A percentile compares a stretch with the other conserved stretches of the same genome.
phyloP scores from a whole-genome alignment of 2,888 invertebrate genomes.

The Aspidiotus rigidus region DNA sequence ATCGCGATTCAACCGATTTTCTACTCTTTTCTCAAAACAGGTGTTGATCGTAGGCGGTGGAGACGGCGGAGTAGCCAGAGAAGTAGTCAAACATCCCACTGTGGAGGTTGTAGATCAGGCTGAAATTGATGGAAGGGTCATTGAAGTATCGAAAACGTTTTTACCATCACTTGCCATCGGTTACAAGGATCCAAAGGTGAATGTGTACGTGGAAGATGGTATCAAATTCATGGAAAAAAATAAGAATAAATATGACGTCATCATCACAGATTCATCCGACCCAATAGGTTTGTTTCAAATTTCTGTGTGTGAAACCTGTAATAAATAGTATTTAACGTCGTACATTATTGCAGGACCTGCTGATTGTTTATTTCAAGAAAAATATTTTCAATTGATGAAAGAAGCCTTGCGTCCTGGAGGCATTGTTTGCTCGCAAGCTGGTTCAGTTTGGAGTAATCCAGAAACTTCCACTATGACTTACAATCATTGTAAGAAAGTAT shows the following conservation, averaged over 20 bases:
- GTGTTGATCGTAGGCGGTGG: slow-evolving; percentile 94
- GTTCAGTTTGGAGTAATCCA: slow-evolving; percentile 70
- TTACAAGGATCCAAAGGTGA: slow-evolving; percentile 72
- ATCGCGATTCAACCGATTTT: background rate
- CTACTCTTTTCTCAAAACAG: slow-evolving; percentile 41
- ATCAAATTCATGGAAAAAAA: slow-evolving; percentile 87
- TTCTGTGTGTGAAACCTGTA: background rate
- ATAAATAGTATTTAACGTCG: background rate
- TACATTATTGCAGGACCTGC: slow-evolving; percentile 52
- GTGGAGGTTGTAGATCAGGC: slow-evolving; percentile 80
- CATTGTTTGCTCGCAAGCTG: slow-evolving; percentile 82
- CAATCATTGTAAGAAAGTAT: slow-evolving; percentile 64
- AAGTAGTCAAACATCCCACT: slow-evolving; percentile 82
- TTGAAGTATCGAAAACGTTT: slow-evolving; percentile 78
- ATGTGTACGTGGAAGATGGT: slow-evolving; percentile 80
- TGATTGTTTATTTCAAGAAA: slow-evolving; percentile 61
- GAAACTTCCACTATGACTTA: slow-evolving; percentile 67
- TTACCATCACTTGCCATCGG: slow-evolving; percentile 86
- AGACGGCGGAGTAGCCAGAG: slow-evolving; percentile 94
- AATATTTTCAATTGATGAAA: slow-evolving; percentile 76
- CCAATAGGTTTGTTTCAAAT: slow-evolving; percentile 64
- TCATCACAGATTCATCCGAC: slow-evolving; percentile 97
- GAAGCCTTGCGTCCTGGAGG: slow-evolving; percentile 75
- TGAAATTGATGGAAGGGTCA: slow-evolving; percentile 88
- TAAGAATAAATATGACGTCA: slow-evolving; percentile 81